Conservation (phyloP, 2,797 vertebrate genomes). For the Kryptolebias ocellatus region DNA sequence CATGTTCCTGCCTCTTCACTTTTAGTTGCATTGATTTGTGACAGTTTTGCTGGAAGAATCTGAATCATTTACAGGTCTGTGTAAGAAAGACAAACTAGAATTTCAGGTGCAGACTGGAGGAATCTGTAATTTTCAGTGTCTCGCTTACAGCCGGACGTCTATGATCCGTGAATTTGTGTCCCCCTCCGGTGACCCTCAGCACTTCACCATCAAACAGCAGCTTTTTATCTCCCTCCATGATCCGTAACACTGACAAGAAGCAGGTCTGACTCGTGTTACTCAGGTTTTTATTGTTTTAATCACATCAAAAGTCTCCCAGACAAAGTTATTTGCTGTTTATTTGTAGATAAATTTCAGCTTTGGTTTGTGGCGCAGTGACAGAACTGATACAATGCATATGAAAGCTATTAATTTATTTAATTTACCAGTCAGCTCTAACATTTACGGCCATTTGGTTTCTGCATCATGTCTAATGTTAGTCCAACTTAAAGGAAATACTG, state of each 20-base stretch:
- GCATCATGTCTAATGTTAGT: too few species aligned
- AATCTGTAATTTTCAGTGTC: conserved; percentile 50
- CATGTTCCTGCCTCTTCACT: not conserved
- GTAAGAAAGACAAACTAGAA: conserved; percentile 24
- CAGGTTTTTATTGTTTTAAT: not conserved
- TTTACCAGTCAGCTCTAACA: too few species aligned
- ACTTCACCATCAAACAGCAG: conserved; percentile 55
- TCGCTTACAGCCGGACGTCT: conserved; percentile 71
- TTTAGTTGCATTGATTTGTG: not conserved
- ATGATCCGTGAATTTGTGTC: conserved; percentile 71
- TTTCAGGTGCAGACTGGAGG: conserved; percentile 40
- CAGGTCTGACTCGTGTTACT: not conserved
- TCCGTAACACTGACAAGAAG: conserved; percentile 31
- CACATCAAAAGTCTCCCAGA: too few species aligned
- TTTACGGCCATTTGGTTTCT: too few species aligned
- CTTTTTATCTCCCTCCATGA: conserved; percentile 44
- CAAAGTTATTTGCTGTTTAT: too few species aligned
- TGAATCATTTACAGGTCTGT: not conserved
- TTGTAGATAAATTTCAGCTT: too few species aligned
- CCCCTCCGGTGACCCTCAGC: conserved; percentile 54
- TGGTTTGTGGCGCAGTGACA: too few species aligned
- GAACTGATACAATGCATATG: too few species aligned
- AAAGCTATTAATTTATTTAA: too few species aligned
- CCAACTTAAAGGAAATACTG: too few species aligned
- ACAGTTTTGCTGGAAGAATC: not conserved